Conservation (phyloP, 2,797 vertebrate genomes). For the Sylvilagus floridanus region DNA sequence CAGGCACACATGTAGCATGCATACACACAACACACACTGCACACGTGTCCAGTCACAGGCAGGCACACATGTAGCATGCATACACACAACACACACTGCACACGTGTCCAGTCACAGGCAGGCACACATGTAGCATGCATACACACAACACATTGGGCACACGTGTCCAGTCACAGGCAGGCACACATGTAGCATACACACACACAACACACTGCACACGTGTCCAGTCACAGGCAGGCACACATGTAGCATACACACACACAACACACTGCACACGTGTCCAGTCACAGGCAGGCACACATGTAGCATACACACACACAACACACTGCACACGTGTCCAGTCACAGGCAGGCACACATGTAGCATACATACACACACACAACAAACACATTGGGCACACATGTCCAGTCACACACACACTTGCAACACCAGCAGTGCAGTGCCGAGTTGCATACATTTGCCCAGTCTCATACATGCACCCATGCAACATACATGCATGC, state of each 20-base stretch:
- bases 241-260: not conserved
- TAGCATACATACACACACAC: not conserved
- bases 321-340: not conserved
- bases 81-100: not conserved
- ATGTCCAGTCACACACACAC: not conserved
- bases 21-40: not conserved
- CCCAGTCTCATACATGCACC: too few relatives aligned
- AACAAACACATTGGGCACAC: too few relatives aligned
- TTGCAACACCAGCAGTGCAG: too few relatives aligned
- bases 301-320: not conserved
- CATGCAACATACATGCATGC: too few relatives aligned
- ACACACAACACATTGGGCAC: not conserved
- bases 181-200: not conserved
- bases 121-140: not conserved
- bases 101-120: not conserved
- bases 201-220: not conserved
- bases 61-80: not conserved
- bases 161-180: not conserved
- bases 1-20: too few relatives aligned
- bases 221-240: not conserved
- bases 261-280: not conserved
- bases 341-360: not conserved
- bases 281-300: not conserved
- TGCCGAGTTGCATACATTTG: too few relatives aligned
- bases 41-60: not conserved